A percentile compares a stretch with the other conserved stretches of the same genome.
These are phyloP conservation scores for Lanistes nyassanus DNA, from an alignment of 1,140 invertebrate species.

Conservation along the genomic window DNA sequence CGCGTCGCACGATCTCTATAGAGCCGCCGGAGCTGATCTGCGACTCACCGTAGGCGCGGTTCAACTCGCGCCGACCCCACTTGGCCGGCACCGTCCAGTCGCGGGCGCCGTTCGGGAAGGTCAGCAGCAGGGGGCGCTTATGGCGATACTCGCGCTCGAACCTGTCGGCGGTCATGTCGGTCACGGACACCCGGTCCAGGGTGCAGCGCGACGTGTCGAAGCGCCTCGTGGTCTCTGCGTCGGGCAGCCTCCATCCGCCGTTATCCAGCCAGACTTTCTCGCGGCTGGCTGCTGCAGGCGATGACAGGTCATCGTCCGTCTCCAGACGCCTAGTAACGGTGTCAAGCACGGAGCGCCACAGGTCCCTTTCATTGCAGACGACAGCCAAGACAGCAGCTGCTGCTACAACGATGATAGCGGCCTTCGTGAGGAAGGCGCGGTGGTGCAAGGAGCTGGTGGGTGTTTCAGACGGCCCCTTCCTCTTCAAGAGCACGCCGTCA, in stretches of 20 bases:
- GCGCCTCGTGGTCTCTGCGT: conserved; percentile 26
- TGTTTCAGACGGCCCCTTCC: neutral
- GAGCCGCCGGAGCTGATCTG: conserved; percentile 49
- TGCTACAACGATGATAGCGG: neutral
- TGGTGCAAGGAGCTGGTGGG: neutral
- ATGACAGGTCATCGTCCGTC: neutral
- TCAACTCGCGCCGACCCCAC: conserved; percentile 50
- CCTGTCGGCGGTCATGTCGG: conserved; percentile 39
- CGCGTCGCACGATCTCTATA: conserved; percentile 56
- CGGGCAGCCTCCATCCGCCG: conserved; percentile 48
- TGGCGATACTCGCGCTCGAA: conserved; percentile 54
- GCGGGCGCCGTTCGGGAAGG: conserved; percentile 53
- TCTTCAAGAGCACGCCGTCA: conserved; percentile 12
- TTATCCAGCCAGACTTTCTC: neutral
- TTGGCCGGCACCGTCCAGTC: conserved; percentile 53
- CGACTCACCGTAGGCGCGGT: conserved; percentile 51
- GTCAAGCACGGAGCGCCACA: neutral
- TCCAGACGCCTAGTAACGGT: neutral
- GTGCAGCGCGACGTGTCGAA: conserved; percentile 43
- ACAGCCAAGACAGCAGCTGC: neutral
- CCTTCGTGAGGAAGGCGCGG: neutral
- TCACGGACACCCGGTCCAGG: conserved; percentile 43
- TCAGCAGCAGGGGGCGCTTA: conserved; percentile 57
- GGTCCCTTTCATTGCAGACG: conserved; percentile 9
- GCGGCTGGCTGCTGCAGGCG: neutral